Conservation (phyloP, 2,888 invertebrate species). For the Spilosoma lubricipeda region DNA sequence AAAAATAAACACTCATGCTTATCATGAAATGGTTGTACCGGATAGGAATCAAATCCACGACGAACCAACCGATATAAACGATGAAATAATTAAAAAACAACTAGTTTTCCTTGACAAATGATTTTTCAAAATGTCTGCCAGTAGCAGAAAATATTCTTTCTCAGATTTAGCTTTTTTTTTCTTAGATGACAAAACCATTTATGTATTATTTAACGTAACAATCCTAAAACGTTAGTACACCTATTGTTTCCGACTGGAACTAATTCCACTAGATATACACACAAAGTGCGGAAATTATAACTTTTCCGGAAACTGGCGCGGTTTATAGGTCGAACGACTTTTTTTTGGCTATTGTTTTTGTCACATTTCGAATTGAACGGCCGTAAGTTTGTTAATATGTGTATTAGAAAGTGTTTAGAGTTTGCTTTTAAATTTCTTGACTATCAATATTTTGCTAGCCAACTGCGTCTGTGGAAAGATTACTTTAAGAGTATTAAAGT, state of each 20-base stretch:
- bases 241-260: neutral
- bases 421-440: too few relatives aligned
- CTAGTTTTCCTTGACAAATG: too few relatives aligned
- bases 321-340: slow-evolving; percentile 12
- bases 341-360: neutral
- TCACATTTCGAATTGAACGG: neutral
- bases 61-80: too few relatives aligned
- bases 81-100: too few relatives aligned
- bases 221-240: neutral
- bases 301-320: neutral
- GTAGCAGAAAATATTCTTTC: too few relatives aligned
- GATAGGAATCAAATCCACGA: too few relatives aligned
- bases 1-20: too few relatives aligned
- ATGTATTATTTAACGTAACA: neutral
- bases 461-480: too few relatives aligned
- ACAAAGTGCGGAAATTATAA: slow-evolving; percentile 4
- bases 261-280: slow-evolving; percentile 3
- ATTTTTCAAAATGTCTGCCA: too few relatives aligned
- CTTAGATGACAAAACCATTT: neutral
- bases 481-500: too few relatives aligned
- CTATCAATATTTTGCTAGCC: too few relatives aligned
- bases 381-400: neutral
- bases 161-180: neutral
- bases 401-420: neutral
- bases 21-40: too few relatives aligned